These are phyloP conservation scores for Scalopus aquaticus DNA, from an alignment of 2,113 vertebrate genomes.

Conservation along the genomic window DNA sequence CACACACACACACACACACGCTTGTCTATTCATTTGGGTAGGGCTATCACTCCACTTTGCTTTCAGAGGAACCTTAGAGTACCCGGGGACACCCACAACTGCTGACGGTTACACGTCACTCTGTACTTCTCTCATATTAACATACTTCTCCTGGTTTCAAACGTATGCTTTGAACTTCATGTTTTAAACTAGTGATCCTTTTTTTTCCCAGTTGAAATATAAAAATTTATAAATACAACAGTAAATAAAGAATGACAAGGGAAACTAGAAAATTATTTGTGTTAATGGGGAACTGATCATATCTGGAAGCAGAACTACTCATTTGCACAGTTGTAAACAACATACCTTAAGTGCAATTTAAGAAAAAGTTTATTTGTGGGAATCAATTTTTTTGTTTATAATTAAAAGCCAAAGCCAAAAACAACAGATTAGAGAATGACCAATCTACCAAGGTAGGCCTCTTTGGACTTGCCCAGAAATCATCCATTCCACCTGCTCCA, in stretches of 20 bases:
- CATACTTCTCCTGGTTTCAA: constrained; percentile 19
- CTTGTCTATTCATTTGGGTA: background rate
- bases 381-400: constrained; percentile 11
- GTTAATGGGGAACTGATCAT: background rate
- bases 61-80: background rate
- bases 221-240: background rate
- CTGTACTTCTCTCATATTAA: background rate
- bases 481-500: background rate
- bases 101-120: background rate
- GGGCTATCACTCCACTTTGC: background rate
- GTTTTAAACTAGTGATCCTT: constrained; percentile 32
- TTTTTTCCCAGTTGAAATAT: background rate
- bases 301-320: constrained; percentile 6
- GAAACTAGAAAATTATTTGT: constrained; percentile 38
- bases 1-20: background rate
- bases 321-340: background rate
- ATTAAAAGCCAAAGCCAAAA: background rate
- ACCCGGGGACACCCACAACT: background rate
- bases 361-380: background rate
- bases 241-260: constrained; percentile 8
- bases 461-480: constrained; percentile 39
- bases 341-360: background rate
- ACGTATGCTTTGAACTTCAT: constrained; percentile 2
- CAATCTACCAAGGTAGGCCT: background rate
- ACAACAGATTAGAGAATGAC: background rate